Base-by-base conservation (phyloP, 2,888 invertebrate species). In the Patella pellucida region DNA sequence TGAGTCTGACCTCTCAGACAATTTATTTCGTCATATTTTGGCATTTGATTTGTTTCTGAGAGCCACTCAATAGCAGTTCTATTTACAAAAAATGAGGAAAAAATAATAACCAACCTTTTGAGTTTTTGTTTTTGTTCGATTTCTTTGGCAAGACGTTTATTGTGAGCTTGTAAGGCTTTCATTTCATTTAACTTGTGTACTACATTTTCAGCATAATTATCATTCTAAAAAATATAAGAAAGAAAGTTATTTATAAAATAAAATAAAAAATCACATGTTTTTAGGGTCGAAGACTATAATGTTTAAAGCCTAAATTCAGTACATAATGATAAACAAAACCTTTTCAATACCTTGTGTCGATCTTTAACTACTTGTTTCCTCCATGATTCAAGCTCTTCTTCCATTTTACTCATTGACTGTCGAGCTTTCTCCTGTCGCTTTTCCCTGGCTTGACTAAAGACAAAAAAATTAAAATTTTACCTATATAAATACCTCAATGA, bases 381-480 rank as follows among this genome's bases (percentile, higher is more conserved):
- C 87, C 88, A 89, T 68, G 84, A 81, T n/a, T 85, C 83, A 83
- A 88, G 84, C 73, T 89, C 88, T 23, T 83, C 83, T 23, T 89
- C 87, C 72, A 85, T 79, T 67, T 85, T 84, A 69, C 84, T 81
- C 72, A 87, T 84, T 41, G 84, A 80, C 50, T 82, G 76, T 68
- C 83, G 83, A 0, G 87, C 87, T 69, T 80, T 80, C 9, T 83
- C 71, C 51, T 84, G 77, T 72, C 81, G 85, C 71, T 83, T 84
- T 76, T 87, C 84, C 73, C 88, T 78, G 62, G 87, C 88, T 69
- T 80, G 76, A 70, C 89, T 89, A 76, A 14, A 77, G 79, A 19
- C 62, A 19, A 7, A 27, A 51, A 71, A 5, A 51, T 68, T 14
- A 15, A 4, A 4, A 69, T 56, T 27, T 68, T 69, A 5, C 15